Conservation (phyloP, 2,888 invertebrate species). For the Zele albiditarsus region DNA sequence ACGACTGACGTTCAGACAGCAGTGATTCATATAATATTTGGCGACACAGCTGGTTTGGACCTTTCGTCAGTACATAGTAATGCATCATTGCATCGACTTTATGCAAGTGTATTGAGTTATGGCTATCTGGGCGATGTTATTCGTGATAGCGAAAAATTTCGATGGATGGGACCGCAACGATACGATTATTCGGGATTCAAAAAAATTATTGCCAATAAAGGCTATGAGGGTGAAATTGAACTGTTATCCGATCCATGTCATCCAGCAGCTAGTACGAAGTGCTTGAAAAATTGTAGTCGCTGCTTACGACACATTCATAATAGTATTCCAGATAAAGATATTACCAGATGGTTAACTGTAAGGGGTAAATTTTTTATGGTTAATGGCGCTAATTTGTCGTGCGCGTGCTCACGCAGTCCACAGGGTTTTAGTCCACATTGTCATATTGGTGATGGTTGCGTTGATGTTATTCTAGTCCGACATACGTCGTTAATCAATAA, state of each 20-base stretch:
- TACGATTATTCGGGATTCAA: slow-evolving; percentile 86
- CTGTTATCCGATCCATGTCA: slow-evolving; percentile 74
- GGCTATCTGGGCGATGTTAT: slow-evolving; percentile 90
- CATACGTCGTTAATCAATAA: slow-evolving; percentile 83
- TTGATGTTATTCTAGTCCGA: slow-evolving; percentile 83
- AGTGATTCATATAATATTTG: slow-evolving; percentile 87
- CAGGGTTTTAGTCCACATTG: slow-evolving; percentile 85
- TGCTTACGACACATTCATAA: slow-evolving; percentile 64
- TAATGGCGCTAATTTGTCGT: slow-evolving; percentile 84
- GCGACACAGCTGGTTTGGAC: slow-evolving; percentile 83
- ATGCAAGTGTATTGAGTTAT: slow-evolving; percentile 86
- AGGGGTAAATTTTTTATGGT: slow-evolving; percentile 85
- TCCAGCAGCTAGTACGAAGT: slow-evolving; percentile 72
- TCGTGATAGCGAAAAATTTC: slow-evolving; percentile 84
- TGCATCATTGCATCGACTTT: slow-evolving; percentile 78
- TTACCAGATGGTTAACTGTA: slow-evolving; percentile 76
- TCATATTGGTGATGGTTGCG: slow-evolving; percentile 86
- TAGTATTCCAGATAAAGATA: slow-evolving; percentile 61
- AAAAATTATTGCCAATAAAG: slow-evolving; percentile 78
- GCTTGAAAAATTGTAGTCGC: slow-evolving; percentile 74
- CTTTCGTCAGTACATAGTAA: slow-evolving; percentile 82
- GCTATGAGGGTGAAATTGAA: slow-evolving; percentile 79
- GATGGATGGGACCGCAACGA: slow-evolving; percentile 90
- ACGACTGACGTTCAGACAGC: slow-evolving; percentile 86
- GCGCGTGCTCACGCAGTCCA: slow-evolving; percentile 83